Conservation (phyloP, 2,888 invertebrate species). For the Campopleginae sp. region DNA sequence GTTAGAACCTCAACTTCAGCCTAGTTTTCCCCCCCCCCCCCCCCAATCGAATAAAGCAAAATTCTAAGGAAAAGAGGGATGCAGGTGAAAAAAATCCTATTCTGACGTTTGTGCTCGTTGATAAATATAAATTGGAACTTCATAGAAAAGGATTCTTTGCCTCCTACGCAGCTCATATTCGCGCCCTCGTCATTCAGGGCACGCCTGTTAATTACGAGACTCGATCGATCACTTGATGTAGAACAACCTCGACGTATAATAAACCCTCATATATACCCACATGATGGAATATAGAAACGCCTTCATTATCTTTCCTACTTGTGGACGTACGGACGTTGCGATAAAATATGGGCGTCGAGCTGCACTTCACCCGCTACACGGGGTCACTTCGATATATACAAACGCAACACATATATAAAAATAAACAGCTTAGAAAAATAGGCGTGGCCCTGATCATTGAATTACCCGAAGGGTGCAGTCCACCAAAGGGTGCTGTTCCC, state of each 20-base stretch:
- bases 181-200: slow-evolving; percentile 57
- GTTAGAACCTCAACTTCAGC: no score
- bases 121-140: not conserved
- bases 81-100: slow-evolving; percentile 28
- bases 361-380: slow-evolving; percentile 64
- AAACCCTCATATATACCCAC: slow-evolving; percentile 41
- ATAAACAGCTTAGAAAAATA: slow-evolving; percentile 69
- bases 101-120: not conserved
- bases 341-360: slow-evolving; percentile 74
- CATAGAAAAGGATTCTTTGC: slow-evolving; percentile 20
- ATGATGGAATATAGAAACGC: slow-evolving; percentile 56
- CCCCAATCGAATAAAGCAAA: no score
- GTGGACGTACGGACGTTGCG: slow-evolving; percentile 62
- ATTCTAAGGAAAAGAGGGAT: no score
- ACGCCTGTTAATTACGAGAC: slow-evolving; percentile 68
- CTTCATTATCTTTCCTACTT: slow-evolving; percentile 71
- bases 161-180: slow-evolving; percentile 49
- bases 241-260: slow-evolving; percentile 44
- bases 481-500: slow-evolving; percentile 43
- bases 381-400: slow-evolving; percentile 66
- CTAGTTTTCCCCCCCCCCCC: no score
- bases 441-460: slow-evolving; percentile 77
- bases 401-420: not conserved
- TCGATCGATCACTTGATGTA: slow-evolving; percentile 69
- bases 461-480: slow-evolving; percentile 73